These are phyloP conservation scores for Ctenochaetus hawaiiensis DNA, from an alignment of 2,797 vertebrate species.

Conservation along the genomic window DNA sequence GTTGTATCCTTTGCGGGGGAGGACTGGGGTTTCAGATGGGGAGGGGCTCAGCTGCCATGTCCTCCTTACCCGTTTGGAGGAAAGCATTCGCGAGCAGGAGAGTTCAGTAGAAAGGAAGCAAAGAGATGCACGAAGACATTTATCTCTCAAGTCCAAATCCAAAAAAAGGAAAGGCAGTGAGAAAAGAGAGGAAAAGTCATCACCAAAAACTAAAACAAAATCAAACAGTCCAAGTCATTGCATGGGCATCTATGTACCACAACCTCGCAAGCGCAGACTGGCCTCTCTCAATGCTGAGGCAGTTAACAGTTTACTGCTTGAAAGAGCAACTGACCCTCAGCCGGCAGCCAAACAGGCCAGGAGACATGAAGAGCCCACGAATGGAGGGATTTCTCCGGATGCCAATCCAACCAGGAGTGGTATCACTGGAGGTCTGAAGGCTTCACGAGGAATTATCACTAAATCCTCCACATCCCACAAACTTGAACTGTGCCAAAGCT, in stretches of 20 bases:
- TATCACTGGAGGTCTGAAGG: slow-evolving; percentile 55
- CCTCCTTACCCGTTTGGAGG: slow-evolving; percentile 92
- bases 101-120: slow-evolving; percentile 33
- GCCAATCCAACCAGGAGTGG: slow-evolving; percentile 55
- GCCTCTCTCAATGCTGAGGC: slow-evolving; percentile 97
- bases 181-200: slow-evolving; percentile 52
- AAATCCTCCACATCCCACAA: slow-evolving; percentile 62
- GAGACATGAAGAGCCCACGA: slow-evolving; percentile 76
- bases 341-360: slow-evolving; percentile 76
- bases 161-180: slow-evolving; percentile 65
- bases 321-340: slow-evolving; percentile 85
- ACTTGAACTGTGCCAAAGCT: slow-evolving; percentile 74
- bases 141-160: slow-evolving; percentile 57
- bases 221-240: slow-evolving; percentile 27
- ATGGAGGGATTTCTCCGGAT: slow-evolving; percentile 61
- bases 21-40: slow-evolving; percentile 81
- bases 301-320: slow-evolving; percentile 94
- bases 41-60: slow-evolving; percentile 93
- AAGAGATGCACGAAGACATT: slow-evolving; percentile 33
- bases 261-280: slow-evolving; percentile 93
- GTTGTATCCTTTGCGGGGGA: slow-evolving; percentile 91
- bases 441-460: slow-evolving; percentile 31
- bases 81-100: slow-evolving; percentile 60
- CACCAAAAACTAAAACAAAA: slow-evolving; percentile 75
- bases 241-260: slow-evolving; percentile 60